Evolutionary conservation across 1,140 invertebrate species (phyloP).

Genomic region (Carcinoscorpius rotundicauda): DNA sequence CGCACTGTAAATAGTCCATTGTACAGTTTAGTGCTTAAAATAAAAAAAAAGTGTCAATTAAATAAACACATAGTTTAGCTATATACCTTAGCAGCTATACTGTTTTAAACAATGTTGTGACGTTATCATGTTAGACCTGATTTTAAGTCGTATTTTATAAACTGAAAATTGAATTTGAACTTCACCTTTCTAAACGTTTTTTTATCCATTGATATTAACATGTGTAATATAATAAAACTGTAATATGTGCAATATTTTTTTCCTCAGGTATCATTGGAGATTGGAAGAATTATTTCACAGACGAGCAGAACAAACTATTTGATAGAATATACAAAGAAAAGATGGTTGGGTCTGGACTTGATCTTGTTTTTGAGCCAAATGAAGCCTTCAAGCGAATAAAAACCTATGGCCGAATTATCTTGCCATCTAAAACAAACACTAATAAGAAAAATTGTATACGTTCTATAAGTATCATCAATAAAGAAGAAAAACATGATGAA

Average conservation of each 20-base stretch:
- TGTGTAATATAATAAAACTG: no score
- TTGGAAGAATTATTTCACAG: constrained; percentile 66
- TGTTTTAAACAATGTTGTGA: no score
- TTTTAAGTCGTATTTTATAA: neutral
- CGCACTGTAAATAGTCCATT: no score
- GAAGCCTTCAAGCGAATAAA: constrained; percentile 7
- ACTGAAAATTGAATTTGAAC: neutral
- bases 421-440: neutral
- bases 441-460: no score
- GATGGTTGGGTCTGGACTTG: constrained; percentile 4
- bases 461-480: no score
- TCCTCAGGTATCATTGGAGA: constrained; percentile 51
- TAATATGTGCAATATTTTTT: neutral
- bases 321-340: constrained; percentile 38
- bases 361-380: constrained; percentile 12
- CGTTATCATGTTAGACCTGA: neutral
- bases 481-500: no score
- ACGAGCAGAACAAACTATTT: constrained; percentile 46
- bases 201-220: no score
- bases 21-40: no score
- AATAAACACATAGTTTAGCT: no score
- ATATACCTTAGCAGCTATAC: no score
- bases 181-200: no score
- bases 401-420: constrained; percentile 12
- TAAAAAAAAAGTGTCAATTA: no score